Evolutionary conservation across 2,113 vertebrate species (phyloP).

Genomic region (Dicaeum eximium): DNA sequence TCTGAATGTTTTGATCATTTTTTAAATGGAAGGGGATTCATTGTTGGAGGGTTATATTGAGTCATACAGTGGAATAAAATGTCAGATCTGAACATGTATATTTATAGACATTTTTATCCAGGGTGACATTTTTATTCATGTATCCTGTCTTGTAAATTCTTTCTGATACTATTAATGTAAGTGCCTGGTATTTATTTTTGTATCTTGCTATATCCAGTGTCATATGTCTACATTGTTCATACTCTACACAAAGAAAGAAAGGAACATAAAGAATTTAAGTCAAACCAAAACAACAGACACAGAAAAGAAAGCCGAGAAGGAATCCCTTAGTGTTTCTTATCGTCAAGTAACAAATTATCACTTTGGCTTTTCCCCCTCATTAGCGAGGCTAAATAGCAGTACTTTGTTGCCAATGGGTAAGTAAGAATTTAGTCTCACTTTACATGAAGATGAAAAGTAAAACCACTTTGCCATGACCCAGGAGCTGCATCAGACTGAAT

Average conservation of each 20-base stretch:
- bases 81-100: conserved; percentile 13
- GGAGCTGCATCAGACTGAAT: not conserved
- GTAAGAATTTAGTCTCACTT: not conserved
- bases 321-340: not conserved
- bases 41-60: conserved; percentile 30
- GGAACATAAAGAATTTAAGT: not conserved
- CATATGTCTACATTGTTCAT: not conserved
- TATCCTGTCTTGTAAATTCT: conserved; percentile 28
- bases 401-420: not conserved
- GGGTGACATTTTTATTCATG: conserved; percentile 26
- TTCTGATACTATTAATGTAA: conserved; percentile 43
- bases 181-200: conserved; percentile 31
- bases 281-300: not conserved
- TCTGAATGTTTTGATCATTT: not conserved
- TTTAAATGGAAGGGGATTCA: not conserved
- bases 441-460: not conserved
- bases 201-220: not conserved
- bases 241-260: not conserved
- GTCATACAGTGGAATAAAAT: conserved; percentile 1
- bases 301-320: not conserved
- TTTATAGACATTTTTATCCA: conserved; percentile 29
- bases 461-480: not conserved
- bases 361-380: not conserved
- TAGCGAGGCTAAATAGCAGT: not conserved
- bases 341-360: not conserved